Evolutionary conservation across 2,888 invertebrate genomes (phyloP), one percentile per base, ranked within the genome.

Genomic region (Coelinius sp.): DNA sequence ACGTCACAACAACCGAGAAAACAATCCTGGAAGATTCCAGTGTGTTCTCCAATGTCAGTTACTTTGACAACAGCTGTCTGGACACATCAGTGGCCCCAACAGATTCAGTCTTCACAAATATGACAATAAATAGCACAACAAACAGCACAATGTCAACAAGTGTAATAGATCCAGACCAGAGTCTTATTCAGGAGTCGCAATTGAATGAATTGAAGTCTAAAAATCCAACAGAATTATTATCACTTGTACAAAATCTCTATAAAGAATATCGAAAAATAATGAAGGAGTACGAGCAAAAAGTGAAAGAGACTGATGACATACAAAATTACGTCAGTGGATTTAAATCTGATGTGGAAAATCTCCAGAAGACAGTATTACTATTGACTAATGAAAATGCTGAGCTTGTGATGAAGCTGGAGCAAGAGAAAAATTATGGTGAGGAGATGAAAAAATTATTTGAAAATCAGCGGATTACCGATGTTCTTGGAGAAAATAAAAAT

Each of bases 331-430:
- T 86, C 31, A 74, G 69, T 12, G 81, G 81, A 5, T 76, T 87
- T n/a, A 85, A 81, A 71, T 68, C 76, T 10, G 82, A 78, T 20
- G 81, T 86, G 24, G 78, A 80, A 49, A 77, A 78, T 17, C 75
- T 87, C 8, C 75, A 84, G 22, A 70, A 82, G 68, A 85, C 85
- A 0, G 77, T 87, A 64, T 72, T 73, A 56, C 49, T 79, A 12
- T 73, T 87, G 14, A 85, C 80, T 0, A 80, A 73, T 1, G 87
- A 87, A 73, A 87, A 87, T 73, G 79, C 79, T 56, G 83, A 84
- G 8, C 71, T 85, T 66, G 75, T 81, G 2, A 79, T 63, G 12
- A 82, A 83, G 73, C 78, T 86, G 14, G 76, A 70, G 0, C 70
- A 71, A 0, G 81, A 84, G 20, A 81, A 78, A 44, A 77, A 79